phyloP scores from a whole-genome alignment of 2,888 invertebrate species.

The Lepidocyrtinus sp. region DNA sequence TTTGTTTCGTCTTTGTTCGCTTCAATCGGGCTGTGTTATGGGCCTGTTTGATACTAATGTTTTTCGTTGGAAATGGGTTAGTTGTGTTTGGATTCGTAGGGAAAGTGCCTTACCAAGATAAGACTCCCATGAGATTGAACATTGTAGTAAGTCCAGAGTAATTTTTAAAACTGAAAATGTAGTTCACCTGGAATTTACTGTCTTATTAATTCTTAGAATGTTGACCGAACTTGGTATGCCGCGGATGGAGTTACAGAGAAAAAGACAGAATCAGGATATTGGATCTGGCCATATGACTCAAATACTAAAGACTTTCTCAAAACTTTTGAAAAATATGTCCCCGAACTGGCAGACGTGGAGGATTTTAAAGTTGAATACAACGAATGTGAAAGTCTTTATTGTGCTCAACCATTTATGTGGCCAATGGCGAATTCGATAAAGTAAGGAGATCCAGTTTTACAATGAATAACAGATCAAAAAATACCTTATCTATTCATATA shows the following conservation, averaged over 20 bases:
- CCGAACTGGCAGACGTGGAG: constrained; percentile 41
- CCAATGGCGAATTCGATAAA: constrained; percentile 63
- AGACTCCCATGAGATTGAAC: constrained; percentile 67
- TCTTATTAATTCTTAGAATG: constrained; percentile 57
- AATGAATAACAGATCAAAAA: too few species aligned
- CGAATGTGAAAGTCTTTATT: constrained; percentile 65
- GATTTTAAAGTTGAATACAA: constrained; percentile 58
- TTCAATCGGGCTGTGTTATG: constrained; percentile 51
- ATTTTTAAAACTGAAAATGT: background rate
- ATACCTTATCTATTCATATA: too few species aligned
- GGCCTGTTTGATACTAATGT: constrained; percentile 49
- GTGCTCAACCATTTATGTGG: constrained; percentile 66
- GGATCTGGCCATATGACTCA: constrained; percentile 66
- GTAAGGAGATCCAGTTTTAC: constrained; percentile 39
- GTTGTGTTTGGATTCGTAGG: constrained; percentile 68
- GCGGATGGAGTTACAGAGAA: constrained; percentile 29
- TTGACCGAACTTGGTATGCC: constrained; percentile 64
- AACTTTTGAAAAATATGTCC: constrained; percentile 52
- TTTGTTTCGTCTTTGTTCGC: constrained; percentile 62
- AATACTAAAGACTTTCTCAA: constrained; percentile 61
- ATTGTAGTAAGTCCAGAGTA: constrained; percentile 57
- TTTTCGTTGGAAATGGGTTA: constrained; percentile 61
- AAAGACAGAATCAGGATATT: constrained; percentile 64
- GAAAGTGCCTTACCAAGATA: constrained; percentile 66
- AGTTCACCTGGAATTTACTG: background rate